Base-by-base conservation (phyloP, 2,113 vertebrate genomes). In the Thunnus maccoyii region DNA sequence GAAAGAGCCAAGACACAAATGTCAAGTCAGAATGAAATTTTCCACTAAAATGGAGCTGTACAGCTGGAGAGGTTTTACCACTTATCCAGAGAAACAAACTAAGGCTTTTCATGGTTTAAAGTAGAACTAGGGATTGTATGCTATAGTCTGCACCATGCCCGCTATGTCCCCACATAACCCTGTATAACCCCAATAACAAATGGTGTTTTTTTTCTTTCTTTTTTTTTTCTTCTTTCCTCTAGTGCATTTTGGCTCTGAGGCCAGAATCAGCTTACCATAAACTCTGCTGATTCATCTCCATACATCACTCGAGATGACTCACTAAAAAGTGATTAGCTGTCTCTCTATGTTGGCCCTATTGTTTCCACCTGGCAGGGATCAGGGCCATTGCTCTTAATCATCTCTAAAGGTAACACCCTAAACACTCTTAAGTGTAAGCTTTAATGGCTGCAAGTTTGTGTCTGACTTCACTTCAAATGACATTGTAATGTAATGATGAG, bases 341-440 rank as follows among this genome's bases (percentile, higher is more conserved):
- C 50, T 60, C 30, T 63, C 61, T 22, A 0, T 55, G 46, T 41
- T 85, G 67, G 72, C 78, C 47, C 36, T 41, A 48, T 68, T 65
- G 64, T 68, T 85, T 80, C 60, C 27, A 74, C 62, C 76, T 74
- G 72, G 83, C 75, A 73, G 63, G 44, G 64, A 78, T 77, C 52
- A 54, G 65, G 61, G 56, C 61, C 72, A 75, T 84, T 86, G 72
- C 72, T 78, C 72, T 85, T 72, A 47, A 80, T 86, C 68, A 78
- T 76, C 75, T 63, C 54, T 16, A 79, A 79, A 77, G 44, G 72
- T 56, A 65, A 73, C 46, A 48, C 18, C 27, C 61, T 22, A 30
- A 74, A 50, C 69, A 41, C 36, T 41, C 7, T 30, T 25, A 51
- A 72, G 30, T 13, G 17, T 57, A 5, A 55, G 20, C 4, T 61